These are phyloP conservation scores for Hyperoplus lanceolatus DNA, from an alignment of 2,797 vertebrate genomes.

Conservation along the genomic window DNA sequence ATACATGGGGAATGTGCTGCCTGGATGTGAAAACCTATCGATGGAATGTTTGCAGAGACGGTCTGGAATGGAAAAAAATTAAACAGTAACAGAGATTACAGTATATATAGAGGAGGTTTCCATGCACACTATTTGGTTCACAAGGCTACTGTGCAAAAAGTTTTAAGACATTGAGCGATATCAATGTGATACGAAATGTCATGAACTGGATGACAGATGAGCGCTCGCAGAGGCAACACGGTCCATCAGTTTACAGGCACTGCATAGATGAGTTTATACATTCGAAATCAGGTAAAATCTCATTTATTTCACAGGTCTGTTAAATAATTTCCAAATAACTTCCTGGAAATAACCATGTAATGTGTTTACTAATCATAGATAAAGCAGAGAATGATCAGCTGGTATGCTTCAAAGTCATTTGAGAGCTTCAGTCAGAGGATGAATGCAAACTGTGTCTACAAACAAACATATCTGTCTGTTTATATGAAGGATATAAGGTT, in stretches of 20 bases:
- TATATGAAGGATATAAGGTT: not conserved
- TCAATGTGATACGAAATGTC: constrained; percentile 47
- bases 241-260: constrained; percentile 75
- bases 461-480: not conserved
- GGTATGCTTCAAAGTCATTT: not conserved
- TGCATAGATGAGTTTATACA: constrained; percentile 64
- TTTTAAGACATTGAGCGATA: constrained; percentile 64
- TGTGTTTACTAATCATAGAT: not conserved
- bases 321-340: not conserved
- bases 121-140: constrained; percentile 73
- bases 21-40: constrained; percentile 51
- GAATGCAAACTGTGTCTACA: not conserved
- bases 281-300: constrained; percentile 22
- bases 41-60: constrained; percentile 75
- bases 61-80: constrained; percentile 24
- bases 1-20: constrained; percentile 71
- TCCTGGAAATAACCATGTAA: not conserved
- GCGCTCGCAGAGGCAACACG: constrained; percentile 57
- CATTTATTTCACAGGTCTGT: constrained; percentile 16
- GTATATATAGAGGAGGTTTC: constrained; percentile 42
- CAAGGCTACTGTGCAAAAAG: constrained; percentile 73
- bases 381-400: not conserved
- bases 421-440: not conserved
- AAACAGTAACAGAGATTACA: constrained; percentile 15
- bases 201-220: constrained; percentile 40